Conservation (phyloP, 2,113 vertebrate species). For the Varanus komodoensis region DNA sequence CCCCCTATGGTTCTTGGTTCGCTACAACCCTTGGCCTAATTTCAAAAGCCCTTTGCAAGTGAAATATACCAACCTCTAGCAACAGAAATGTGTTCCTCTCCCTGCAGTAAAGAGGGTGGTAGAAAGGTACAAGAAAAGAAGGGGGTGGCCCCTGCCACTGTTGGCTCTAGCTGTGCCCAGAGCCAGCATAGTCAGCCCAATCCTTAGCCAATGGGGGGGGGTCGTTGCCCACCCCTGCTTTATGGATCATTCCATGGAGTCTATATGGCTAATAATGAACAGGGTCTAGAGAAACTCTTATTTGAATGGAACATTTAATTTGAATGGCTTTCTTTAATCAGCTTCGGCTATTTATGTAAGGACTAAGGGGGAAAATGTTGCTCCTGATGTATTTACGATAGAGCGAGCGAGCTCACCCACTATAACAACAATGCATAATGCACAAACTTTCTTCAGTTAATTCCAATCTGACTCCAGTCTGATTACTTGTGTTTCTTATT, state of each 20-base stretch:
- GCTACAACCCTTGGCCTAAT: no score
- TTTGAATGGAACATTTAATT: slow-evolving; percentile 17
- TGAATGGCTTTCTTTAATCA: not conserved
- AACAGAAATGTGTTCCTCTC: no score
- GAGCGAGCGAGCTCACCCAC: not conserved
- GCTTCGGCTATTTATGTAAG: not conserved
- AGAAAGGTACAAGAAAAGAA: no score
- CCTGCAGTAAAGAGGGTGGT: no score
- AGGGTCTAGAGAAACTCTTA: not conserved
- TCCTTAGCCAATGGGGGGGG: no score
- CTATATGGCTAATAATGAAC: not conserved
- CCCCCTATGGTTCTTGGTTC: no score
- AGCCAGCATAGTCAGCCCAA: no score
- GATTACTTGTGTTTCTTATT: slow-evolving; percentile 18
- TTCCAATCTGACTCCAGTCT: not conserved
- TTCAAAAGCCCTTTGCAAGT: no score
- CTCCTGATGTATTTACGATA: not conserved
- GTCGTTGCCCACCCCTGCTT: no score
- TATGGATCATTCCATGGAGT: not conserved
- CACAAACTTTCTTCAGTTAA: not conserved
- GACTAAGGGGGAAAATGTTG: not conserved
- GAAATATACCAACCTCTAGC: no score
- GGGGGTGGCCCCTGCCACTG: no score
- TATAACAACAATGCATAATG: not conserved
- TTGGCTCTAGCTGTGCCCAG: no score